These are phyloP conservation scores for Struthidea cinerea DNA, from an alignment of 2,113 vertebrate genomes.

Conservation along the genomic window DNA sequence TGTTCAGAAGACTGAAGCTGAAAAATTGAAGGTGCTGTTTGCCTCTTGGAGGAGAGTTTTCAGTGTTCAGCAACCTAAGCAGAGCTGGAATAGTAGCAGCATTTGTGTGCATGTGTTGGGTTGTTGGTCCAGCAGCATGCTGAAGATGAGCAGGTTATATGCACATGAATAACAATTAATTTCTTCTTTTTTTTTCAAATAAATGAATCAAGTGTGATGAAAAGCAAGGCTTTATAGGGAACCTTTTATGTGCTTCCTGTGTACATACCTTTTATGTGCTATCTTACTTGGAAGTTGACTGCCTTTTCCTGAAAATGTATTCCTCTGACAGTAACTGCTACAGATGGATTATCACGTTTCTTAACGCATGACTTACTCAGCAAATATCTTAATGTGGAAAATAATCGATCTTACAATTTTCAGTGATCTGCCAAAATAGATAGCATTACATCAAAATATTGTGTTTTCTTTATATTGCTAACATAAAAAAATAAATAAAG, in stretches of 20 bases:
- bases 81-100: not conserved
- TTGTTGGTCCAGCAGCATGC: accelerated
- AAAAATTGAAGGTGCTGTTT: not conserved
- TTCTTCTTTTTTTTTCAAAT: not conserved
- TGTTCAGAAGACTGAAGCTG: not conserved
- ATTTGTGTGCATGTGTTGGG: not conserved
- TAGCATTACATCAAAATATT: not conserved
- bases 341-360: not conserved
- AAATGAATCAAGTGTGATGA: not conserved
- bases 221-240: not conserved
- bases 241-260: not conserved
- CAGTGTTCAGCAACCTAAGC: not conserved
- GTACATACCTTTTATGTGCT: not conserved
- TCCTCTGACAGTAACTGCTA: not conserved
- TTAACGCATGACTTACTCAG: not conserved
- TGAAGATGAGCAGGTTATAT: not conserved
- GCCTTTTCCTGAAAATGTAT: not conserved
- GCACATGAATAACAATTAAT: not conserved
- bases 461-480: not conserved
- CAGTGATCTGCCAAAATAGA: not conserved
- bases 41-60: not conserved
- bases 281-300: not conserved
- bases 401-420: not conserved
- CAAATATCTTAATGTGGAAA: not conserved
- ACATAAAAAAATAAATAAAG: not conserved